Percentiles rank a stretch among this genome's conserved stretches.
Conservation (phyloP, 2,797 vertebrate genomes). For the Chelidonichthys spinosus region DNA sequence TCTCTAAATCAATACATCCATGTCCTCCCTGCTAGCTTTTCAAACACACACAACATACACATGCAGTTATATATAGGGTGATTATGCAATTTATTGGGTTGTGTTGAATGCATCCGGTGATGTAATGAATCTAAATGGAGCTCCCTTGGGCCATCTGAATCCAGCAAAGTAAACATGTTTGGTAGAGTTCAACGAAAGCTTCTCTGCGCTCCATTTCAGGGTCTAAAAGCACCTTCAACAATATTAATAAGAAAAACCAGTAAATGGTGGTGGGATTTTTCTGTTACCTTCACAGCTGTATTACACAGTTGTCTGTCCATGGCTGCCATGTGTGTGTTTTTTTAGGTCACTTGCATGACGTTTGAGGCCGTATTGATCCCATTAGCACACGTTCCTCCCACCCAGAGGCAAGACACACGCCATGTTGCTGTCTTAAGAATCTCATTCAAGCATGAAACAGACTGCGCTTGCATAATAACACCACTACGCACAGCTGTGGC, state of each 20-base stretch:
- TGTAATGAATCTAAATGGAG: constrained; percentile 18
- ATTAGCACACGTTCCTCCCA: neutral
- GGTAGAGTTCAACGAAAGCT: constrained; percentile 5
- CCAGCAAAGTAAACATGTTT: constrained; percentile 15
- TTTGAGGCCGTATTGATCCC: neutral
- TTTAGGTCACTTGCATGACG: neutral
- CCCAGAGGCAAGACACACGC: neutral
- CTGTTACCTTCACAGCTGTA: neutral
- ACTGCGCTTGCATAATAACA: neutral
- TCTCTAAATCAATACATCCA: constrained; percentile 8
- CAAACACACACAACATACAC: neutral
- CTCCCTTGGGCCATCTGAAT: neutral
- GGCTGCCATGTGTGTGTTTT: neutral
- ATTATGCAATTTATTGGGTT: constrained; percentile 18
- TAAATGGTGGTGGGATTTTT: neutral
- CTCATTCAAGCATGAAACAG: neutral
- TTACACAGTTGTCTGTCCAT: neutral
- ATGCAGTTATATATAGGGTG: constrained; percentile 11
- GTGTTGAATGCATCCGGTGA: constrained; percentile 12
- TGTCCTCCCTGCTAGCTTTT: constrained; percentile 3
- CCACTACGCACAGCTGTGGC: neutral
- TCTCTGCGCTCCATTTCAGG: constrained; percentile 9
- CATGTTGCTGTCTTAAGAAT: neutral
- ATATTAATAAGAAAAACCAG: neutral
- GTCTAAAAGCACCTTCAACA: neutral